phyloP scores from a whole-genome alignment of 2,797 vertebrate genomes.

The Gallinago solitaria region DNA sequence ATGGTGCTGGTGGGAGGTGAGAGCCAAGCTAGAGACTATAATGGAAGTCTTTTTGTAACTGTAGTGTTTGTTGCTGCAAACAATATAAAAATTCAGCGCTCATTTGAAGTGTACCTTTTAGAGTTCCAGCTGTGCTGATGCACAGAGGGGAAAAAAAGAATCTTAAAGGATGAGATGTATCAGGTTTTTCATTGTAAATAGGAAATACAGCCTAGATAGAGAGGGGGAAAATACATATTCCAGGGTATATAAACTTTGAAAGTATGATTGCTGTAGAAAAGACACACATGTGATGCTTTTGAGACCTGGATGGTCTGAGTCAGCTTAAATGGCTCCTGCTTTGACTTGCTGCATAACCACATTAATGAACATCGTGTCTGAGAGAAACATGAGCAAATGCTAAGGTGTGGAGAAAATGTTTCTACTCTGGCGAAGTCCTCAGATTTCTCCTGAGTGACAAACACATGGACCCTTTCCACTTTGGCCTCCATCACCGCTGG shows the following conservation, averaged over 20 bases:
- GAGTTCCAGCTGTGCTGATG: not conserved
- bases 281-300: not conserved
- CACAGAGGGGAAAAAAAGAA: not conserved
- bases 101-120: slow-evolving; percentile 7
- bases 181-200: not conserved
- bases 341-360: not conserved
- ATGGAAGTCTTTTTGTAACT: slow-evolving; percentile 2
- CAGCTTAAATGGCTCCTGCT: not conserved
- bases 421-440: not conserved
- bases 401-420: not conserved
- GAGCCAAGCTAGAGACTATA: not conserved
- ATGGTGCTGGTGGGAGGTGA: not conserved
- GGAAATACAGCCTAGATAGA: not conserved
- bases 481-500: not conserved
- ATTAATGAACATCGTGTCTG: not conserved
- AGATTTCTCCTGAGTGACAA: not conserved
- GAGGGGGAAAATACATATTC: not conserved
- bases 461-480: not conserved
- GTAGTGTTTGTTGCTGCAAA: slow-evolving; percentile 22
- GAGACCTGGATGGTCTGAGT: rapidly evolving
- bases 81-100: not conserved
- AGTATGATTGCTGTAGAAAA: not conserved
- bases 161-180: not conserved
- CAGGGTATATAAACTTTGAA: not conserved
- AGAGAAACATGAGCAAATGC: not conserved